A percentile compares a stretch with the other conserved stretches of the same genome.
Evolutionary conservation across 2,888 invertebrate genomes (phyloP).

Genomic region (Nemurella pictetii): DNA sequence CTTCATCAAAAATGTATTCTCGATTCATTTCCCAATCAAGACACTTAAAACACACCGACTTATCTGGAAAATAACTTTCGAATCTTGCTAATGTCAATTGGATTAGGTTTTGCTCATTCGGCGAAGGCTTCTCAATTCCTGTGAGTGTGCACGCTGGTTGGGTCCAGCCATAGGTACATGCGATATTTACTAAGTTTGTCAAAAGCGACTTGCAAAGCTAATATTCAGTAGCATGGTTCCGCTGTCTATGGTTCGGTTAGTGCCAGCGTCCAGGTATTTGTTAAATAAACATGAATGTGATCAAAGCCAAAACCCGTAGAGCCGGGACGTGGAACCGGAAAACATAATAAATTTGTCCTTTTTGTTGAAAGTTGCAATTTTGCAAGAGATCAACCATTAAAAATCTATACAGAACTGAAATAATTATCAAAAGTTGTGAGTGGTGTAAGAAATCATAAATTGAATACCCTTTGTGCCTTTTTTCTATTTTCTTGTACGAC

Average conservation of each 20-base stretch:
- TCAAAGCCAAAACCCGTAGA: slow-evolving; percentile 12
- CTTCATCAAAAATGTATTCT: slow-evolving; percentile 10
- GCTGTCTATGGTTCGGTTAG: too few species aligned
- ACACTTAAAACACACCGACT: background rate
- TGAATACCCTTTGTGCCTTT: too few species aligned
- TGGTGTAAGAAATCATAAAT: too few species aligned
- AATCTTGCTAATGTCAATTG: background rate
- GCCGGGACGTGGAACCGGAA: background rate
- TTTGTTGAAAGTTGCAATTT: background rate
- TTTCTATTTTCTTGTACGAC: too few species aligned
- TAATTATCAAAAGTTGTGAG: too few species aligned
- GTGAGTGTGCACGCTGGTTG: background rate
- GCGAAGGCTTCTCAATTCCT: background rate
- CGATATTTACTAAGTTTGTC: slow-evolving; percentile 28
- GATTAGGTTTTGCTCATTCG: background rate
- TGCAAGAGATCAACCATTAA: background rate
- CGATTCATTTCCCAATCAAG: slow-evolving; percentile 12
- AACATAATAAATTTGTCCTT: background rate
- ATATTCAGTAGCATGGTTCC: slow-evolving; percentile 17
- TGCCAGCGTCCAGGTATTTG: slow-evolving; percentile 34
- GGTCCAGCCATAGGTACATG: background rate
- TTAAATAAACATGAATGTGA: slow-evolving; percentile 36
- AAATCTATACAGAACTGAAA: background rate
- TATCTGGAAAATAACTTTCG: background rate
- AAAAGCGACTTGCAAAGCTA: slow-evolving; percentile 30